Base-by-base conservation (phyloP, 53 echinoderm and acorn worm species). In the Apostichopus leukothele region DNA sequence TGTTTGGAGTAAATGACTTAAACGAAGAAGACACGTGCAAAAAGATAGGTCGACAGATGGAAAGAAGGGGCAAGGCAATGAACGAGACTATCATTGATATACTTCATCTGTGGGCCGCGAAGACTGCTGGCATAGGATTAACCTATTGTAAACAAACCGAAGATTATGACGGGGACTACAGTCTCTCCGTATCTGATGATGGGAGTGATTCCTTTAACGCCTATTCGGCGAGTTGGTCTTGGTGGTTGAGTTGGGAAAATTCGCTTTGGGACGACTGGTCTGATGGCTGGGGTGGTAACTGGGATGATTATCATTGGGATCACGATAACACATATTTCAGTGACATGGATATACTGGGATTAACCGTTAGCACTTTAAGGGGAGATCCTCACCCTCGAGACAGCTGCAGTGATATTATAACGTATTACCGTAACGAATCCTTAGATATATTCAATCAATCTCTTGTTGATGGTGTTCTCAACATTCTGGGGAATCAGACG, bases 171-270 rank as follows among this genome's bases (percentile, higher is more conserved):
- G 63, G 16, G 63, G 63, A 63, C 63, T 63, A 63, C 63, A 63
- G 63, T 63, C 4, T 63, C 16, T 63, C 63, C 11, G 39, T 39
- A 39, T 63, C 11, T 63, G 63, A 63, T 16, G 11, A 11, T 13
- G 11, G 11, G 0, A 63, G 63, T 63, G 16, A 16, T 16, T 63
- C 63, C 16, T 63, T 63, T 63, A 68, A 67, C 71, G 20, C 67
- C 79, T 78, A 89, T 12, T 25, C 19, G 61, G 63, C 9, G 63
- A 79, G 73, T 18, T 79, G n/a, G 68, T 89, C 63, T n/a, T 14
- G 79, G 83, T 27, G 79, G 4, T 53, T 67, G 10, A 11, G 10
- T 66, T 89, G 89, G 89, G 67, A 83, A 1, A 9, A 27, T n/a
- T 63, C 63, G 12, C 19, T 75, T 5, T 75, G 88, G 75, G n/a